Evolutionary conservation across 2,888 invertebrate species (phyloP).

Genomic region (Carabus problematicus): DNA sequence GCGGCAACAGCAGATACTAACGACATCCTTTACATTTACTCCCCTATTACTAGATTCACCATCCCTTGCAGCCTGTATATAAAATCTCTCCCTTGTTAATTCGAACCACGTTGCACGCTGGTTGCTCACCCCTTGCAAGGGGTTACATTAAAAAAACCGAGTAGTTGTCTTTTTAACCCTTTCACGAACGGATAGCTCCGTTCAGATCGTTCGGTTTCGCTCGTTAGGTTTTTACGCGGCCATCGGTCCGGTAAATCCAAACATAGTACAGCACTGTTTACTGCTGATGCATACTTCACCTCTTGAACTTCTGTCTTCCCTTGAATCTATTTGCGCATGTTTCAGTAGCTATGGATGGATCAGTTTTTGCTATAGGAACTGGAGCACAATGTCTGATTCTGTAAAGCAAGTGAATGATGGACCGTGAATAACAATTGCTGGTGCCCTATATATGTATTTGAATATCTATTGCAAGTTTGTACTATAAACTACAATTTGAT

Average conservation of each 20-base stretch:
- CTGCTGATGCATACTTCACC: too few species aligned
- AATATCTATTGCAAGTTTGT: too few species aligned
- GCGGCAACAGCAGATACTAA: constrained; percentile 23
- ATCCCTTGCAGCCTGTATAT: constrained; percentile 5
- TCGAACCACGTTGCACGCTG: constrained; percentile 20
- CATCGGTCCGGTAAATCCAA: constrained; percentile 12
- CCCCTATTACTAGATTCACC: constrained; percentile 10
- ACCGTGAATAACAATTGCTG: too few species aligned
- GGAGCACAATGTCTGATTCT: too few species aligned
- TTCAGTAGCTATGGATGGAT: too few species aligned
- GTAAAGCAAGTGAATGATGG: too few species aligned
- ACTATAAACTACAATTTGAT: too few species aligned
- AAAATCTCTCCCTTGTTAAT: too few species aligned
- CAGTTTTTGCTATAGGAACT: too few species aligned
- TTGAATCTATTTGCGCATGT: too few species aligned
- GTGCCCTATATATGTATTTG: too few species aligned
- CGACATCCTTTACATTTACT: constrained; percentile 10
- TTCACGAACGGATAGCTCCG: background rate
- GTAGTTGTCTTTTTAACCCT: constrained; percentile 31
- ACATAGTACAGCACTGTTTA: background rate
- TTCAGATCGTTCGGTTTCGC: constrained; percentile 10
- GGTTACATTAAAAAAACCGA: constrained; percentile 28
- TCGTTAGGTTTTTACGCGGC: constrained; percentile 18
- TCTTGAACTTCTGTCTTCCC: too few species aligned
- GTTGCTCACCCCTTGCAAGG: constrained; percentile 16